Evolutionary conservation across 2,797 vertebrate genomes (phyloP), one percentile per base, ranked within the genome.

Genomic region (Poecilia picta): DNA sequence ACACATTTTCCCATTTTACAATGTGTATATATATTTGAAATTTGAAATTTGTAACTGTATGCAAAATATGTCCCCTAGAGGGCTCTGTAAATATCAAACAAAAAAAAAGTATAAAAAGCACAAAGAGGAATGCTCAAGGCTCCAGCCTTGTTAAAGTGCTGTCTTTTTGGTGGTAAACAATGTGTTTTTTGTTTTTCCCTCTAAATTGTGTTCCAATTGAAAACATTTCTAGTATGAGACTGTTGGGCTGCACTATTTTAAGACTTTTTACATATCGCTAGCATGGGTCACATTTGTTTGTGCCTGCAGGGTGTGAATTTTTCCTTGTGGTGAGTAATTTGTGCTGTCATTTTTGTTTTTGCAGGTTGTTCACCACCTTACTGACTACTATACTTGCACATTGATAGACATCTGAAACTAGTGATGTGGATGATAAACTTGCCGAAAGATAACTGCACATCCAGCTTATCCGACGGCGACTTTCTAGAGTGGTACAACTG

Each of bases 381-480:
- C 2, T 74, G 72, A 75, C 64, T 68, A 68, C 28, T 33, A 77
- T 88, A 71, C 66, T 41, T 31, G 47, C 77, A 74, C 49, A 39
- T 28, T 74, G 74, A 81, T 33, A 33, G 77, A 73, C 41, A 11
- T 75, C 72, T 71, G 57, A 73, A 39, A 73, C 28, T 8, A 79
- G 18, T 18, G 66, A 83, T 84, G 84, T 85, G 79, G 79, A 91
- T 81, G 62, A 78, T 25, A 90, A 74, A 71, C n/a, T 71, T 72
- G 10, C 68, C 81, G 72, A 80, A 80, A 83, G 73, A 43, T 72
- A 86, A 75, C 77, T 57, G 41, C 64, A 84, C 25, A 84, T 74
- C 68, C 74, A 80, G 81, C 75, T 83, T 72, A 73, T 81, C 72
- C n/a, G 28, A 68, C 57, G 59, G 46, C 51, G 77, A 74, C 72